Percentiles rank a stretch among this genome's conserved stretches.
Conservation (phyloP, 1,140 invertebrate species). For the Chironomus tepperi region DNA sequence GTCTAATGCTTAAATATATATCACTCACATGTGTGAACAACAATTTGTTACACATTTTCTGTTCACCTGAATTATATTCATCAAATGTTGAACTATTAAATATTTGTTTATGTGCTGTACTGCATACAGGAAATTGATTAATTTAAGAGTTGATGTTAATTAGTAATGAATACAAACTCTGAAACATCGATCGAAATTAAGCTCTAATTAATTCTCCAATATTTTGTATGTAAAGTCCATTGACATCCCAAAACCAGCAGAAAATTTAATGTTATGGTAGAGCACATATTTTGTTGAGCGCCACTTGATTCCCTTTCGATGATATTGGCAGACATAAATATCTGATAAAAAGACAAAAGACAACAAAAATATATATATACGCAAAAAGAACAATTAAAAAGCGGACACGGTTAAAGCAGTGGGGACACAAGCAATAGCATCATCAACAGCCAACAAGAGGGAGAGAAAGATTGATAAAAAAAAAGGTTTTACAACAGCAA, state of each 20-base stretch:
- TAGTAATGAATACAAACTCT: background rate
- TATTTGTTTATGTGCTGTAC: no score
- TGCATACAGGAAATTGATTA: background rate
- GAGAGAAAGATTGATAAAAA: conserved; percentile 8
- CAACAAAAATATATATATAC: background rate
- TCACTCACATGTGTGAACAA: no score
- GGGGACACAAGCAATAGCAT: background rate
- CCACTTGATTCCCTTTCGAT: background rate
- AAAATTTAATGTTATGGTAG: no score
- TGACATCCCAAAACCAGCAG: no score
- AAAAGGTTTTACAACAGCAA: background rate
- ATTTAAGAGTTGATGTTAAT: conserved; percentile 4
- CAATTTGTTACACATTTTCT: no score
- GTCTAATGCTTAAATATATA: no score
- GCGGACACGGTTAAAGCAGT: background rate
- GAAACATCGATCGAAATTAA: background rate
- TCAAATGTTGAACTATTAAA: no score
- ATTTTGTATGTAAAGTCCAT: no score
- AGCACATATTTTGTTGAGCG: background rate
- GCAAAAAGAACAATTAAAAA: conserved; percentile 14
- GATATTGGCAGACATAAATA: conserved; percentile 5
- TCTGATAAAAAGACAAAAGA: conserved; percentile 9
- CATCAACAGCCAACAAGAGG: background rate
- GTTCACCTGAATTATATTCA: no score
- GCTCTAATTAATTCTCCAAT: no score